Evolutionary conservation across 1,140 invertebrate genomes (phyloP).

Genomic region (Drosophila subobscura): DNA sequence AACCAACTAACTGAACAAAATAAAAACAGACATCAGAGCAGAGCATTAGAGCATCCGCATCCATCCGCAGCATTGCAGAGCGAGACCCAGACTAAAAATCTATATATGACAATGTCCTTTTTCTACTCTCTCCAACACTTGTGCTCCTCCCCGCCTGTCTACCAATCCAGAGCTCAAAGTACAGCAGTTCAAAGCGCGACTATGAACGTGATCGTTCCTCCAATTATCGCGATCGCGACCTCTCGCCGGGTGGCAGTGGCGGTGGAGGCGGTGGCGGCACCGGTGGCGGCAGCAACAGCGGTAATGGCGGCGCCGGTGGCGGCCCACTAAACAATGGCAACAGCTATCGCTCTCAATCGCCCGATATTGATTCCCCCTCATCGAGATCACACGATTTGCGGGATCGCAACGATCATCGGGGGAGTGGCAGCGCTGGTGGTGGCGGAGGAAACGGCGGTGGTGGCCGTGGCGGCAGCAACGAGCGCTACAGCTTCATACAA

Average conservation of each 20-base stretch:
- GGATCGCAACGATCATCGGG: constrained; percentile 85
- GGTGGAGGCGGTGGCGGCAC: constrained; percentile 86
- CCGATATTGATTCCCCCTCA: constrained; percentile 87
- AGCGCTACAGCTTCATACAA: constrained; percentile 88
- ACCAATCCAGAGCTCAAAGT: constrained; percentile 88
- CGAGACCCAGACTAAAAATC: no score
- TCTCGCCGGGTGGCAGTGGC: constrained; percentile 87
- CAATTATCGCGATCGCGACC: constrained; percentile 82
- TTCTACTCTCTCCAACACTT: no score
- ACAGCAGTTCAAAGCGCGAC: constrained; percentile 86
- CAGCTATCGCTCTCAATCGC: constrained; percentile 89
- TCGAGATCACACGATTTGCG: constrained; percentile 85
- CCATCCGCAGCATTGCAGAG: no score
- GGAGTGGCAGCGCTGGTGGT: constrained; percentile 54
- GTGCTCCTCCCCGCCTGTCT: no score
- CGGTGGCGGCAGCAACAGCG: constrained; percentile 88
- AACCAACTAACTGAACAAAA: no score
- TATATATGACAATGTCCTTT: no score
- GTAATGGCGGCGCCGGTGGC: constrained; percentile 84
- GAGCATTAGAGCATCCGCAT: no score
- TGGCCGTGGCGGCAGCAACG: constrained; percentile 84
- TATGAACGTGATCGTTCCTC: constrained; percentile 83
- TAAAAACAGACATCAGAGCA: no score
- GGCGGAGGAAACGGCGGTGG: constrained; percentile 84
- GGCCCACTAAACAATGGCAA: constrained; percentile 90